Percentiles rank a stretch among this genome's conserved stretches.
phyloP scores from a whole-genome alignment of 2,888 invertebrate species.

The Lasioglossum calceatum region DNA sequence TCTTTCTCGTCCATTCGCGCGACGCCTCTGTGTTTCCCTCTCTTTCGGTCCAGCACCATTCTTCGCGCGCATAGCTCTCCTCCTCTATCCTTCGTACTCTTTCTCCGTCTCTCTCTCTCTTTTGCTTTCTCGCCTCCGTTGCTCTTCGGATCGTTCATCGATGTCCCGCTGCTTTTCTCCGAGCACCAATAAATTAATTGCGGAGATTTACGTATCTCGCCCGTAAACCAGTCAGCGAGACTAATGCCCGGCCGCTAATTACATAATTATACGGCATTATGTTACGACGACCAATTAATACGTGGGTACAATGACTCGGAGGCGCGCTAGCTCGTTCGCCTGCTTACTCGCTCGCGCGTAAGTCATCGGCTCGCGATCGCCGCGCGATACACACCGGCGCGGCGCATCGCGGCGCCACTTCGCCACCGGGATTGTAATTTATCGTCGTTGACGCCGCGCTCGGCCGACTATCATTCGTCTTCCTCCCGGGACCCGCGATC shows the following conservation, averaged over 20 bases:
- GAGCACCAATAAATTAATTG: slow-evolving; percentile 82
- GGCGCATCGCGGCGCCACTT: slow-evolving; percentile 30
- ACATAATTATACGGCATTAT: slow-evolving; percentile 83
- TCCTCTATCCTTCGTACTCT: not conserved
- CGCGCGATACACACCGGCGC: slow-evolving; percentile 38
- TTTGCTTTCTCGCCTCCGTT: slow-evolving; percentile 10
- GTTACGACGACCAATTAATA: slow-evolving; percentile 79
- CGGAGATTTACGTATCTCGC: slow-evolving; percentile 83
- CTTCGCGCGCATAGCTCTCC: not conserved
- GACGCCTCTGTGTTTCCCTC: not conserved
- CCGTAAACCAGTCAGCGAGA: slow-evolving; percentile 82
- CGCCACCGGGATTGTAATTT: slow-evolving; percentile 76
- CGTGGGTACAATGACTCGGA: slow-evolving; percentile 71
- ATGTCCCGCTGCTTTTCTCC: slow-evolving; percentile 46
- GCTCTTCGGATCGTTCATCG: slow-evolving; percentile 15
- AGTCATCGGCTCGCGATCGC: slow-evolving; percentile 66
- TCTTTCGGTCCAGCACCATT: slow-evolving; percentile 19
- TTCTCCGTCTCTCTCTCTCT: slow-evolving; percentile 10
- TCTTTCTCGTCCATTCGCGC: not conserved
- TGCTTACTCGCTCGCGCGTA: slow-evolving; percentile 35
- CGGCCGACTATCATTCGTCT: slow-evolving; percentile 64
- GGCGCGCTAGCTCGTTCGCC: slow-evolving; percentile 17
- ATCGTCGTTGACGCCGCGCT: slow-evolving; percentile 79
- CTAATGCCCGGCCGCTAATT: slow-evolving; percentile 82
- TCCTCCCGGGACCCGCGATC: slow-evolving; percentile 23